These are phyloP conservation scores for Volucella inflata DNA, from an alignment of 2,888 invertebrate genomes.

Conservation along the genomic window DNA sequence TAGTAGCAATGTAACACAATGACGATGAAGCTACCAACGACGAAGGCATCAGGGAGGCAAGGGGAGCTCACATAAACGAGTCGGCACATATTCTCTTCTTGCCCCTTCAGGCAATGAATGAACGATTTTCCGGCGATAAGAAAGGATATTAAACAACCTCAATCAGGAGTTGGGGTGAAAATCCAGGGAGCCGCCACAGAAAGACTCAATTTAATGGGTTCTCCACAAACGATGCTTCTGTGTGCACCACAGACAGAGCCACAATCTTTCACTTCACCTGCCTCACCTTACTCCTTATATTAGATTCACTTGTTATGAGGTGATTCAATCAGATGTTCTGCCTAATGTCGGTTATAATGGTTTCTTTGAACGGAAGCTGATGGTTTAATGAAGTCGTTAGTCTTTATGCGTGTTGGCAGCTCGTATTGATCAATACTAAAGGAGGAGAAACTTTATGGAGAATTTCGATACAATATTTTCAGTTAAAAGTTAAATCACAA, in stretches of 20 bases:
- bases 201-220: constrained; percentile 75
- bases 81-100: constrained; percentile 74
- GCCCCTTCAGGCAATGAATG: constrained; percentile 74
- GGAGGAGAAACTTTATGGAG: background rate
- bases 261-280: constrained; percentile 75
- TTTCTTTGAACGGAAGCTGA: constrained; percentile 77
- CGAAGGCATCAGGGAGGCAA: constrained; percentile 42
- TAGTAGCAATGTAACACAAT: constrained; percentile 14
- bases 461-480: constrained; percentile 56
- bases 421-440: constrained; percentile 55
- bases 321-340: constrained; percentile 75
- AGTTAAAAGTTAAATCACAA: constrained; percentile 50
- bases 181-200: constrained; percentile 64
- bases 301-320: constrained; percentile 71
- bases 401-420: constrained; percentile 76
- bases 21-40: constrained; percentile 25
- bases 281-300: constrained; percentile 64
- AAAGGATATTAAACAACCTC: constrained; percentile 75
- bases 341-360: constrained; percentile 76
- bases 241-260: constrained; percentile 69
- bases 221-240: constrained; percentile 69
- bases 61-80: constrained; percentile 73
- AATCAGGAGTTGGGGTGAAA: constrained; percentile 49
- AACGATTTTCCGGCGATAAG: constrained; percentile 75
- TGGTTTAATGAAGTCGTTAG: constrained; percentile 77